Conservation (phyloP, 2,113 vertebrate species). For the Passer montanus region DNA sequence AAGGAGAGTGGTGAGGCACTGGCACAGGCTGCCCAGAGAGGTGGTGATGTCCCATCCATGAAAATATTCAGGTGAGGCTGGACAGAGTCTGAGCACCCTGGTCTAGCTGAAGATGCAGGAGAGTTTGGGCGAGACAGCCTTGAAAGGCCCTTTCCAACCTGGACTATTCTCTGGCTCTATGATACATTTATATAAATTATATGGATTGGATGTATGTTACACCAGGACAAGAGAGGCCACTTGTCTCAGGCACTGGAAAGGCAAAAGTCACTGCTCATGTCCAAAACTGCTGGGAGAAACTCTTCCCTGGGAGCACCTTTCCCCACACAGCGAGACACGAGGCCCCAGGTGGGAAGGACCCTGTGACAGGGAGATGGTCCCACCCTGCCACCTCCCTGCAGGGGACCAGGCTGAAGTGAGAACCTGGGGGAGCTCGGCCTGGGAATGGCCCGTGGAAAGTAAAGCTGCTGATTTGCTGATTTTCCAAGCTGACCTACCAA, state of each 20-base stretch:
- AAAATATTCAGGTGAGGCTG: not conserved
- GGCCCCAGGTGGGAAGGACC: not conserved
- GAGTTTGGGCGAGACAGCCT: not conserved
- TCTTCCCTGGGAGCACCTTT: not conserved
- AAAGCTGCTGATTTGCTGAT: slow-evolving; percentile 16
- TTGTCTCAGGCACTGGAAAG: accelerated
- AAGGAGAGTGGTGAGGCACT: not conserved
- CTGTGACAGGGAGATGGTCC: not conserved
- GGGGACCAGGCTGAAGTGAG: accelerated
- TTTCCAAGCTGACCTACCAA: not conserved
- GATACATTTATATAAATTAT: accelerated
- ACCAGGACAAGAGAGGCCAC: not conserved
- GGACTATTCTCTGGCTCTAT: not conserved
- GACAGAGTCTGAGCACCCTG: not conserved
- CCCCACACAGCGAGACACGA: not conserved
- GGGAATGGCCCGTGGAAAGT: not conserved
- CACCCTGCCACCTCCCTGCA: not conserved
- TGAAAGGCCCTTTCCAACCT: not conserved
- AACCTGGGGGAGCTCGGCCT: not conserved
- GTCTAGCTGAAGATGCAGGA: not conserved
- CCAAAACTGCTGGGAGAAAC: not conserved
- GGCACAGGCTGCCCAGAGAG: not conserved
- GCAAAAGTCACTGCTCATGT: not conserved
- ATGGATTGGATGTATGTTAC: no score
- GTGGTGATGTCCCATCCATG: accelerated